Evolutionary conservation across 2,113 vertebrate genomes (phyloP), one percentile per base, ranked within the genome.

Genomic region (Holacanthus passer): DNA sequence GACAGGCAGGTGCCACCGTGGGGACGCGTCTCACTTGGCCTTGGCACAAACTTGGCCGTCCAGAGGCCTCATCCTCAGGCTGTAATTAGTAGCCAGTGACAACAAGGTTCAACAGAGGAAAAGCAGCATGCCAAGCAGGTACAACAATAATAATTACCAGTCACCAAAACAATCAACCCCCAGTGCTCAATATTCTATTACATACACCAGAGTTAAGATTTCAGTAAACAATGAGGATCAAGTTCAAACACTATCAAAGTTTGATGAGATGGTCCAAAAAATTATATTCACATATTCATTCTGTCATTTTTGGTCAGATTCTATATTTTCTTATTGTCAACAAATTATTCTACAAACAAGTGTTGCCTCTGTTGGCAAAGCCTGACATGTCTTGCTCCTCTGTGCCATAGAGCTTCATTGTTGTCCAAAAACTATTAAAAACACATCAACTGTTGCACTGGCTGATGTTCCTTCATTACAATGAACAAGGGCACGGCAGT

Each of bases 21-120:
- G 92, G 92, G 87, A 91, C 58, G 10, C 31, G 14, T 19, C 79
- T 81, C 87, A 86, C 94, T 94, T n/a, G n/a, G n/a, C n/a, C n/a
- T n/a, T n/a, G n/a, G n/a, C n/a, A n/a, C 85, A 81, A 47, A 81
- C 79, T 31, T 32, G 84, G 82, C 89, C 45, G 35, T 84, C 79
- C 90, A 43, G 84, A 89, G 87, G 84, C 81, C 65, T 69, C 45
- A 78, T 77, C 86, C 66, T 88, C 85, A 27, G 80, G 89, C 87
- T 93, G 91, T 93, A 95, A 96, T 95, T 90, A 94, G 93, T 94
- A 93, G 93, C 93, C 93, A 37, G 91, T 50, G 93, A 94, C 90
- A 94, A 94, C 93, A 95, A 52, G 60, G 70, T 64, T 82, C 92
- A 91, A 83, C 84, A 85, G 83, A 94, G 91, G 84, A 79, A 20